phyloP scores from a whole-genome alignment of 2,888 invertebrate genomes.

The Malacosoma neustria region DNA sequence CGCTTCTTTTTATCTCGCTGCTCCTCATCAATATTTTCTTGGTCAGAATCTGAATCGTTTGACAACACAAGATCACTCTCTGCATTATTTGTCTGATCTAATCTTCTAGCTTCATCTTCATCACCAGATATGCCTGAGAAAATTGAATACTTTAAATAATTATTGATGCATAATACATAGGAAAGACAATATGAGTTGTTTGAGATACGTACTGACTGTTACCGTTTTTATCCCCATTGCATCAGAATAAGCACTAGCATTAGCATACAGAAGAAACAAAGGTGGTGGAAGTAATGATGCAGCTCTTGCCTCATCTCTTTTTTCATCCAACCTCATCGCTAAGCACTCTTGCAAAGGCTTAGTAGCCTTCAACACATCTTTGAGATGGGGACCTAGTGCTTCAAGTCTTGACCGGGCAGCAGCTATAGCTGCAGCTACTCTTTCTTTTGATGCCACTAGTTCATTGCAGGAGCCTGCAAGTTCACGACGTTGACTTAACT shows the following conservation, averaged over 20 bases:
- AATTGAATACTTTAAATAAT: no score
- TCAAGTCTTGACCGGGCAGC: conserved; percentile 85
- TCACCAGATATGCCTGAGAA: conserved; percentile 76
- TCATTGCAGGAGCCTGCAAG: conserved; percentile 84
- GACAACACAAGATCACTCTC: conserved; percentile 70
- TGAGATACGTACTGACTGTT: conserved; percentile 52
- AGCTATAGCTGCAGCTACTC: conserved; percentile 83
- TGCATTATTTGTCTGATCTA: conserved; percentile 70
- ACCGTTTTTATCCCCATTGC: conserved; percentile 76
- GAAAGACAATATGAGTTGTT: no score
- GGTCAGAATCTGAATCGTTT: conserved; percentile 81
- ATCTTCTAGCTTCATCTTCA: conserved; percentile 80
- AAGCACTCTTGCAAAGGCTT: conserved; percentile 93
- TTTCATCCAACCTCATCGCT: conserved; percentile 85
- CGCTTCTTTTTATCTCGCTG: conserved; percentile 75
- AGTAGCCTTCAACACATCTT: conserved; percentile 78
- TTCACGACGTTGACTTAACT: conserved; percentile 89
- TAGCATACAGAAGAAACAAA: conserved; percentile 90
- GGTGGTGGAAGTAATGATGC: conserved; percentile 86
- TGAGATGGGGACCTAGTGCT: conserved; percentile 86
- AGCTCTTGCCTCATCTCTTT: conserved; percentile 83
- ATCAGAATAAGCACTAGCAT: conserved; percentile 87
- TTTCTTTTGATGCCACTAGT: conserved; percentile 84
- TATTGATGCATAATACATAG: no score
- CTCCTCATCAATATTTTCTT: conserved; percentile 76